Evolutionary conservation across 2,888 invertebrate species (phyloP).

Genomic region (Cartodere bifasciata): DNA sequence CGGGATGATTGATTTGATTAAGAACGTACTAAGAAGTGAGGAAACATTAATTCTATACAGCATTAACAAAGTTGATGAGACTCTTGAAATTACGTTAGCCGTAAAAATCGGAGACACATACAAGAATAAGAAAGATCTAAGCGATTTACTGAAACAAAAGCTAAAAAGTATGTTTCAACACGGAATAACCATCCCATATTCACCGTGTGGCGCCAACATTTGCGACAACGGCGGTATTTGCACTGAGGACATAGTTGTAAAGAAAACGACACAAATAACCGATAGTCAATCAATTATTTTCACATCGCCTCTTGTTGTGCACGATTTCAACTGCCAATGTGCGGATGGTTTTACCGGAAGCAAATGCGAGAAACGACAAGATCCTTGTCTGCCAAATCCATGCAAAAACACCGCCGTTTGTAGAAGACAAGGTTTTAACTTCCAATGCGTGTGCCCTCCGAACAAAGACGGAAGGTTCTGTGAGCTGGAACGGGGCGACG

Average conservation of each 20-base stretch:
- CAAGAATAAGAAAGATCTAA: constrained; percentile 49
- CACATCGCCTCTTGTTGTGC: constrained; percentile 67
- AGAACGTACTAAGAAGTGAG: constrained; percentile 48
- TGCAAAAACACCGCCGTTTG: constrained; percentile 79
- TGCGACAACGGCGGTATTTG: constrained; percentile 73
- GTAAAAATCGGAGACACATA: constrained; percentile 44
- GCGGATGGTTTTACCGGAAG: constrained; percentile 72
- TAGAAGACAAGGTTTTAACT: constrained; percentile 70
- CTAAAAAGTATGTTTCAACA: constrained; percentile 53
- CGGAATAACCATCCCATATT: constrained; percentile 56
- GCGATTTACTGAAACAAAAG: constrained; percentile 52
- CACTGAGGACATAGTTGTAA: constrained; percentile 55
- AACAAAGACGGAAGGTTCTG: constrained; percentile 73
- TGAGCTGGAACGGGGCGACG: constrained; percentile 71
- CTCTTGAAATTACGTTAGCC: constrained; percentile 61
- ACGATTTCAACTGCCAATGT: constrained; percentile 71
- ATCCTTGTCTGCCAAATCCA: constrained; percentile 83
- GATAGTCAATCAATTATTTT: constrained; percentile 73
- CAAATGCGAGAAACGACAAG: constrained; percentile 73
- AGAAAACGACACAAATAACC: constrained; percentile 57
- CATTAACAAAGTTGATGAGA: constrained; percentile 51
- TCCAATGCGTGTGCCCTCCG: constrained; percentile 68
- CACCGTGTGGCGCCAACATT: constrained; percentile 57
- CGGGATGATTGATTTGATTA: constrained; percentile 57
- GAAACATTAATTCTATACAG: constrained; percentile 61